Base-by-base conservation (phyloP, 2,797 vertebrate genomes). In the Pampus argenteus region DNA sequence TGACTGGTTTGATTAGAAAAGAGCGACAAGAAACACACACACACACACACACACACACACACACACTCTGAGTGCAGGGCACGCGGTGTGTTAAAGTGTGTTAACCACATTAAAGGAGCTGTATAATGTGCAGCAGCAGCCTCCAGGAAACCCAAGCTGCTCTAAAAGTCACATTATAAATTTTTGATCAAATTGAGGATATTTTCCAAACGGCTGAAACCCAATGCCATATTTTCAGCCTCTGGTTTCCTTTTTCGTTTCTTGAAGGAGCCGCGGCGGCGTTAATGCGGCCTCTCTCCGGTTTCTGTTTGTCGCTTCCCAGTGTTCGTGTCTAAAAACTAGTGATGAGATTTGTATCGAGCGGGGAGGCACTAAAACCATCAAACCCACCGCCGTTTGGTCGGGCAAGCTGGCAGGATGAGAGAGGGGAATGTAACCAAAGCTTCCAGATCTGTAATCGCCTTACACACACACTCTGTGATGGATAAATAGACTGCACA, bases 171-270 rank as follows among this genome's bases (percentile, higher is more conserved):
- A 92, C 95, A 96, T 98, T 97, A 98, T 95, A 95, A 93, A 92
- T 96, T 95, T 96, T 94, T 97, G 94, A 98, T 98, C 97, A 95
- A 97, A 97, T 98, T 97, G 96, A 96, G 93, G 91, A 95, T 95
- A 95, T 97, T 96, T 97, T 97, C 97, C 86, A 84, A 96, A 94
- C 93, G 95, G 87, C 93, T 94, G 97, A 97, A 98, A 98, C 95
- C 86, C 92, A 93, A 98, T 93, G 94, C 95, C 94, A 90, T 97
- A 95, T 97, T 98, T 97, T 97, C 95, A 96, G 93, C 95, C 95
- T 96, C 96, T 95, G 94, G 94, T 95, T 98, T 95, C 95, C 94
- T 95, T 95, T 97, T 94, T 94, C 94, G 94, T 85, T 95, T 94
- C 96, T 97, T 96, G 91, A 96, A 95, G 93, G 94, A 95, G 94